A percentile compares a stretch with the other conserved stretches of the same genome.
Evolutionary conservation across 2,113 vertebrate species (phyloP).

Genomic region (Formicarius rufipectus): DNA sequence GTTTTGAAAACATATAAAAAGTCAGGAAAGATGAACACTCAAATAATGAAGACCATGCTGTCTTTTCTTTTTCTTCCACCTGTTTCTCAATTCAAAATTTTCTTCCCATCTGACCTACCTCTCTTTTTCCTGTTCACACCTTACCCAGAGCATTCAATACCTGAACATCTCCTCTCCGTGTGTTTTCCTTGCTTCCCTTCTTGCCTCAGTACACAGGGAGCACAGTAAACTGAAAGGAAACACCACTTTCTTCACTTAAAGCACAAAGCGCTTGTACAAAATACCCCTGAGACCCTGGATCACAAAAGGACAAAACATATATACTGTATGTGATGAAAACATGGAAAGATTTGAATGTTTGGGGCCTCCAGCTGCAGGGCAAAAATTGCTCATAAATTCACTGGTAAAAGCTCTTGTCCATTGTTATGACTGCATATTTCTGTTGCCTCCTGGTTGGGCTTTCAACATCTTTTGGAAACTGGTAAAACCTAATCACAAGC

Average conservation of each 20-base stretch:
- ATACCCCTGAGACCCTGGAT: background rate
- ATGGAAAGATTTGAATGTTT: background rate
- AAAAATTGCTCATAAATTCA: background rate
- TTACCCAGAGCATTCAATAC: background rate
- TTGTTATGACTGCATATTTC: background rate
- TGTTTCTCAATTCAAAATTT: background rate
- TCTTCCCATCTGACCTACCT: background rate
- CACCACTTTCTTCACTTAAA: background rate
- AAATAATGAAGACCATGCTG: background rate
- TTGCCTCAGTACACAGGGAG: background rate
- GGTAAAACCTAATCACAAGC: background rate
- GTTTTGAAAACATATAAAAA: background rate
- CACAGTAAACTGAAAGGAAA: background rate
- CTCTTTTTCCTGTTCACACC: background rate
- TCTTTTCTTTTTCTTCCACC: background rate
- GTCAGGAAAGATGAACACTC: background rate
- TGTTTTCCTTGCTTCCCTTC: background rate
- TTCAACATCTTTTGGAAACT: background rate
- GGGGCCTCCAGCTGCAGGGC: background rate
- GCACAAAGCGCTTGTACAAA: background rate
- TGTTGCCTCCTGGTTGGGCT: background rate
- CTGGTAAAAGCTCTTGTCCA: background rate
- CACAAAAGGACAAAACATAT: background rate
- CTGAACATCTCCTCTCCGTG: background rate
- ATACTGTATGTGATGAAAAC: background rate